phyloP scores from a whole-genome alignment of 2,113 vertebrate genomes.

The Mus musculus region DNA sequence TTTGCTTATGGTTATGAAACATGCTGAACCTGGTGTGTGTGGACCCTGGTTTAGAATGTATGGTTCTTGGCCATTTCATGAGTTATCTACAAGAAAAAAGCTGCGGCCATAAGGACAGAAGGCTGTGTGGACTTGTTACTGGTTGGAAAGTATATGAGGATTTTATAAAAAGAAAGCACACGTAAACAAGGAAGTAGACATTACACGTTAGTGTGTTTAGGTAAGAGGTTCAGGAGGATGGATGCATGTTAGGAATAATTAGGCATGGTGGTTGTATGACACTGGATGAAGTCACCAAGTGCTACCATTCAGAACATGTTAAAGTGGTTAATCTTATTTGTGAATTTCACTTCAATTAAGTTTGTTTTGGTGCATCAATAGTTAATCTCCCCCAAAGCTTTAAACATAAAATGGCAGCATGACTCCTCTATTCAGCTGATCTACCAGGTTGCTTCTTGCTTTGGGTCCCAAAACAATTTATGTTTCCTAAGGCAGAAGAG shows the following conservation, averaged over 20 bases:
- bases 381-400: background rate
- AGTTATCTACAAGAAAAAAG: background rate
- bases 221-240: background rate
- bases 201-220: background rate
- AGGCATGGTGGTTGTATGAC: background rate
- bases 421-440: background rate
- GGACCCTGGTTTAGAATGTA: background rate
- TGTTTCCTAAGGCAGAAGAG: background rate
- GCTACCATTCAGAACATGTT: background rate
- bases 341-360: background rate
- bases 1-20: slow-evolving; percentile 26
- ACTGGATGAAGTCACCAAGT: background rate
- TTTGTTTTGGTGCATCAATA: background rate
- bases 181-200: background rate
- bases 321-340: background rate
- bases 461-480: background rate
- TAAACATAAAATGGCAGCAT: background rate
- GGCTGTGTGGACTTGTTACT: background rate
- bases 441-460: background rate
- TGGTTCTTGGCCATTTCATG: background rate
- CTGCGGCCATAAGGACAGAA: background rate
- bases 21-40: background rate
- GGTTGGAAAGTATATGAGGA: background rate
- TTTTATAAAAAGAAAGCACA: slow-evolving; percentile 21
- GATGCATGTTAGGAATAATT: background rate